Evolutionary conservation across 2,797 vertebrate species (phyloP), one percentile per base, ranked within the genome.

Genomic region (Diplodus sargus): DNA sequence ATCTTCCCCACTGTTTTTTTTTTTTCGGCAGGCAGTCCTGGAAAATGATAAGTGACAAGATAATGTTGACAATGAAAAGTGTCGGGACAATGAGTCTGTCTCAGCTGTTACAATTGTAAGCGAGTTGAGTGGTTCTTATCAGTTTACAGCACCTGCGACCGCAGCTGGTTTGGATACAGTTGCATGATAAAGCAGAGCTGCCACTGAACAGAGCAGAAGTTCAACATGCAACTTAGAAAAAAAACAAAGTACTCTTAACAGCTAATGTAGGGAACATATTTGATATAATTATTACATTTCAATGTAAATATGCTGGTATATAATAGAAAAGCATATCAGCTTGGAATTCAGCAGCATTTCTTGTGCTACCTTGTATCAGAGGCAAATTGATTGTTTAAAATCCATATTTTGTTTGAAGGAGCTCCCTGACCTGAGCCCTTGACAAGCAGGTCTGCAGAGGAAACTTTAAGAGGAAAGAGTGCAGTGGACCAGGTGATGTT

Each of bases 111-210:
- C n/a, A 47, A 8, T 6, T 62, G 39, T 10, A 30, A 13, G 4
- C 42, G n/a, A 25, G 47, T 0, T 23, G 23, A 23, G 5, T n/a
- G 23, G 51, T 4, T 47, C 8, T 79, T 82, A 79, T 80, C 70
- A 17, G 1, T 84, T 84, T 82, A 83, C 28, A 51, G 60, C 71
- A 64, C 70, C 62, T 58, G 69, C n/a, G 30, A 42, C 58, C 45
- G 3, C 74, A 56, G 69, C 74, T 81, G 61, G 56, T 88, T 89
- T 89, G 87, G 22, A n/a, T 69, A 84, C 60, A 54, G 62, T 45
- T 61, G 1, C 9, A 60, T 66, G 57, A 89, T 79, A 81, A 84
- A 81, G 53, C 39, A 48, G 53, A 85, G 22, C 54, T 61, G 56
- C 14, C 13, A 3, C 3, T 45, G 16, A 23, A 22, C 22, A 15